Percentiles rank a stretch among this genome's conserved stretches.
Evolutionary conservation across 2,888 invertebrate species (phyloP).

Genomic region (Xiphydria camelus): DNA sequence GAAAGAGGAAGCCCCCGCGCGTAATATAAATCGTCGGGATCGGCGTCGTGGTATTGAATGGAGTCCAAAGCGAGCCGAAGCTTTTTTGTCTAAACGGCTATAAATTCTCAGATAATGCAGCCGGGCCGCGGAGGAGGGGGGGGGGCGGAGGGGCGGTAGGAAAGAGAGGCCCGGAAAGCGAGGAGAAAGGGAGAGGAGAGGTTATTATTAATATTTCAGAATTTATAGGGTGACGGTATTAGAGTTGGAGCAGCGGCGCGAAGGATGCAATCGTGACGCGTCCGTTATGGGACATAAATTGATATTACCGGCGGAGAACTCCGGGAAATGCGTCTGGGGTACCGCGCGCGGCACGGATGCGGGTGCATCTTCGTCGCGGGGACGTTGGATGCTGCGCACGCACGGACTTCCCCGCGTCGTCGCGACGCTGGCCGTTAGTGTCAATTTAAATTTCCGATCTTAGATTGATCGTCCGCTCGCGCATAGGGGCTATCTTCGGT

Average conservation of each 20-base stretch:
- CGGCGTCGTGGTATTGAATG: conserved; percentile 32
- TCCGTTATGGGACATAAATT: conserved; percentile 33
- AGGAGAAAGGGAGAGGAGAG: conserved; percentile 23
- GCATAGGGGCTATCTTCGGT: conserved; percentile 8
- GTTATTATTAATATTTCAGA: conserved; percentile 40
- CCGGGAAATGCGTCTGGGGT: conserved; percentile 4
- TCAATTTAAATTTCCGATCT: conserved; percentile 13
- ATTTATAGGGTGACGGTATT: conserved; percentile 32
- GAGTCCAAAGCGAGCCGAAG: conserved; percentile 29
- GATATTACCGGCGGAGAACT: conserved; percentile 20
- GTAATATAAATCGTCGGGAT: conserved; percentile 25
- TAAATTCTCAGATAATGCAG: conserved; percentile 45
- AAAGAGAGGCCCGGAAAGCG: conserved; percentile 12
- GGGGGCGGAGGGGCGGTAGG: conserved; percentile 17
- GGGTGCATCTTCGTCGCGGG: conserved; percentile 1
- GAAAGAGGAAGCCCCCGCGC: conserved; percentile 3
- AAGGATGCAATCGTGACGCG: conserved; percentile 26
- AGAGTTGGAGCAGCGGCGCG: conserved; percentile 20
- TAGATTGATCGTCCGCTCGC: conserved; percentile 10
- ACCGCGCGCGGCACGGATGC: conserved; percentile 7
- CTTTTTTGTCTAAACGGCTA: conserved; percentile 38
- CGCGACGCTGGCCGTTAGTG: conserved; percentile 1
- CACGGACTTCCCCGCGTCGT: background rate
- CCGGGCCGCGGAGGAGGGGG: conserved; percentile 6
- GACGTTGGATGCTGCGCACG: no score